Conservation (phyloP, 2,797 vertebrate genomes). For the Cossypha niveicapilla region DNA sequence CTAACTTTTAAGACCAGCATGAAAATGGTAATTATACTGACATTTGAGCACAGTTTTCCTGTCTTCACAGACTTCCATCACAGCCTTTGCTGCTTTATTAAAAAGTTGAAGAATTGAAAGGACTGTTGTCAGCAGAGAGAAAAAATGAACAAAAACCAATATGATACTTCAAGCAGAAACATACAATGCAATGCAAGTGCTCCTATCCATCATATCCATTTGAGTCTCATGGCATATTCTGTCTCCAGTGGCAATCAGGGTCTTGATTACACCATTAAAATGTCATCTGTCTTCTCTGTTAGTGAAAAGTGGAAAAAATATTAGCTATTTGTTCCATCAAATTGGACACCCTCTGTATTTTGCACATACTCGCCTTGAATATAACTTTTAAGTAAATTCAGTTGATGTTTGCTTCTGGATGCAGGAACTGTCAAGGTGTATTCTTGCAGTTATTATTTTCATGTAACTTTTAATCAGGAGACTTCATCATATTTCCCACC, state of each 20-base stretch:
- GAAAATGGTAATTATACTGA: neutral
- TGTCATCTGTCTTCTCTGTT: neutral
- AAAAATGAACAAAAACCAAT: neutral
- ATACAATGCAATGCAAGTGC: neutral
- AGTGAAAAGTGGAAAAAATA: neutral
- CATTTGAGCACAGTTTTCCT: neutral
- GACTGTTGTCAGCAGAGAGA: neutral
- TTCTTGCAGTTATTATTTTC: neutral
- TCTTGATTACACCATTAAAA: conserved; percentile 23
- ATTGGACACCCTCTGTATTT: neutral
- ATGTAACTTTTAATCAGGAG: neutral
- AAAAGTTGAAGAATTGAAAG: neutral
- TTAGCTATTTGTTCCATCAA: neutral
- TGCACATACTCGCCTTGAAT: neutral
- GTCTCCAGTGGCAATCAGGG: neutral
- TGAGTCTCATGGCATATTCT: neutral
- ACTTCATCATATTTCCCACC: neutral
- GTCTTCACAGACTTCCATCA: neutral
- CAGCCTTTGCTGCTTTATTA: neutral
- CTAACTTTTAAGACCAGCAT: neutral
- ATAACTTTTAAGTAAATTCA: neutral
- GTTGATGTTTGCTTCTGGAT: neutral
- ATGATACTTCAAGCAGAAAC: neutral
- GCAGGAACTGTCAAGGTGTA: neutral
- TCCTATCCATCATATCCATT: neutral